Evolutionary conservation across 2,113 vertebrate genomes (phyloP).

Genomic region (Phalacrocorax pelagicus): DNA sequence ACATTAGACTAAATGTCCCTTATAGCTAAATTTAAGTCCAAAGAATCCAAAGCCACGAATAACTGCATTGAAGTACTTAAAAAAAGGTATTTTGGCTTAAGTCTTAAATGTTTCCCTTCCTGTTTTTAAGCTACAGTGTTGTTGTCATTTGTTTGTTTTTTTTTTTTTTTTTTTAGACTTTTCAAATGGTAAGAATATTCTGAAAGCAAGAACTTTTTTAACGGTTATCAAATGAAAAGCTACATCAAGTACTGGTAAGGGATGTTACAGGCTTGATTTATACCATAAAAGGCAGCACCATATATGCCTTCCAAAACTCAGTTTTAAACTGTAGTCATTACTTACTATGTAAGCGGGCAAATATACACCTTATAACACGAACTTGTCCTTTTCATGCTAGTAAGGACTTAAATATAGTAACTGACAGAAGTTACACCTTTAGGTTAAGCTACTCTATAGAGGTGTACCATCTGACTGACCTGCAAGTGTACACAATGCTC

Average conservation of each 20-base stretch:
- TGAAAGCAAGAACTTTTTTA: neutral
- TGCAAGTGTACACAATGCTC: neutral
- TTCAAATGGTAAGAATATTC: neutral
- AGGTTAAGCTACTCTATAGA: no score
- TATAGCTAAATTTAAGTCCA: neutral
- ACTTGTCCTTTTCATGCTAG: neutral
- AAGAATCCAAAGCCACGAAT: neutral
- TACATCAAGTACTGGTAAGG: neutral
- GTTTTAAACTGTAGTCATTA: neutral
- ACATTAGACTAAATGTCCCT: neutral
- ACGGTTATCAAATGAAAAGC: neutral
- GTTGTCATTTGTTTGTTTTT: no score
- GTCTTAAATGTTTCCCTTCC: neutral
- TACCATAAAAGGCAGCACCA: neutral
- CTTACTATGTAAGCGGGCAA: neutral
- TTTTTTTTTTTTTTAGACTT: neutral
- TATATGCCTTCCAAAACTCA: neutral
- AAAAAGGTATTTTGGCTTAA: neutral
- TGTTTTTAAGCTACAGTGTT: neutral
- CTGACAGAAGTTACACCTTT: accelerated
- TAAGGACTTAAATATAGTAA: neutral
- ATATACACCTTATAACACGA: neutral
- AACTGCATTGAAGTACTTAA: neutral
- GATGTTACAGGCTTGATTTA: neutral
- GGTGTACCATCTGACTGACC: no score